These are phyloP conservation scores for Phylloscopus trochiloides DNA, from an alignment of 2,113 vertebrate genomes.

Conservation along the genomic window DNA sequence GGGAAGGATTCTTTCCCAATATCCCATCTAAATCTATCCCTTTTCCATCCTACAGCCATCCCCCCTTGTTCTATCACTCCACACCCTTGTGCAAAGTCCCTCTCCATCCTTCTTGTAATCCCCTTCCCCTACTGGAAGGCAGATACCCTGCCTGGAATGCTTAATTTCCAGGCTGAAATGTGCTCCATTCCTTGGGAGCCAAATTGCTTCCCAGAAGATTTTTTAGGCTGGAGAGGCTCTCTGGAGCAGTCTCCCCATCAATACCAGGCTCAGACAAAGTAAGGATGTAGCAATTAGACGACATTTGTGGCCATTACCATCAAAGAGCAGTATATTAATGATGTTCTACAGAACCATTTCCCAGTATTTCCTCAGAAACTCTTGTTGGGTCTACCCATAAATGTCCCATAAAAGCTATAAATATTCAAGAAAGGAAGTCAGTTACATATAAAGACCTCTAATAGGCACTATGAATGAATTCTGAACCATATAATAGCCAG, in stretches of 20 bases:
- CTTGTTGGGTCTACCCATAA: constrained; percentile 65
- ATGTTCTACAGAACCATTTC: constrained; percentile 61
- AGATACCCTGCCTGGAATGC: not conserved
- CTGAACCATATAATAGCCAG: constrained; percentile 55
- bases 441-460: constrained; percentile 68
- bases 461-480: constrained; percentile 64
- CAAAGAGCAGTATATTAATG: constrained; percentile 55
- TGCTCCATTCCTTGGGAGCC: not conserved
- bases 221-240: not conserved
- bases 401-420: constrained; percentile 69
- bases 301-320: constrained; percentile 60
- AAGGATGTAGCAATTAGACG: constrained; percentile 42
- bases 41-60: not conserved
- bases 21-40: not conserved
- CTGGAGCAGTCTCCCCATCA: not conserved
- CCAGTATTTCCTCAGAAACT: constrained; percentile 65
- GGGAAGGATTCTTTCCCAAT: rapidly evolving
- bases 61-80: not conserved
- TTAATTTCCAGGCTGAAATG: not conserved
- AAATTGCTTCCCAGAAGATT: constrained; percentile 29
- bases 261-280: not conserved
- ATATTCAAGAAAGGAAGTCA: constrained; percentile 71
- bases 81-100: not conserved
- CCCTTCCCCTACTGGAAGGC: not conserved
- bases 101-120: not conserved